Base-by-base conservation (phyloP, 2,113 vertebrate genomes). In the Albula glossodonta region DNA sequence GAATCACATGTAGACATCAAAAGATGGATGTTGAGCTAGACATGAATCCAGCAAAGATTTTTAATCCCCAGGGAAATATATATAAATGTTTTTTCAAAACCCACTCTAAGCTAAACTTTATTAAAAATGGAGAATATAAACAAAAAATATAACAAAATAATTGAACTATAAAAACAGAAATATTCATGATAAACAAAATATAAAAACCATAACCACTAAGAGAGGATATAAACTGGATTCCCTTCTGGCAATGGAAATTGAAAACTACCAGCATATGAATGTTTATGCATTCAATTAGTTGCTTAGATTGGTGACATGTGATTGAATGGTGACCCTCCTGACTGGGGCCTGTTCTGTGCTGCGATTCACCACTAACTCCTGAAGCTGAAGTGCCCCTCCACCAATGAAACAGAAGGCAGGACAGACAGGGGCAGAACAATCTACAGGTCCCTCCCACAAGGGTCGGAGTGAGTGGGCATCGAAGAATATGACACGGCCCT, bases 321-420 rank as follows among this genome's bases (percentile, higher is more conserved):
- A 90, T 84, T 96, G 94, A 4, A 98, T 97, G 90, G 97, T 97
- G 56, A 98, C 97, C 91, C 97, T 96, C 22, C 97, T 91, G 87
- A 98, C 97, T 0, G 98, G 97, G 1, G 94, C 95, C 91, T 93
- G 95, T 88, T 96, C 95, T 7, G 95, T 94, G 0, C 92, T 95
- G 60, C 96, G 97, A 91, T 96, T 96, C 91, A 97, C 96, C 89
- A 98, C 98, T 48, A 98, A 95, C 94, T 99, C 98, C 90, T 99
- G 98, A 9, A 99, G 94, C 86, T 99, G 97, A 52, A 99, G 94
- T 0, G 97, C 97, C 0, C 98, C 98, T 0, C 98, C 98, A 0
- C 98, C 98, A 0, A 99, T 98, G 92, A 99, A 99, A 88, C 97
- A 98, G 91, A 99, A 99, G 19, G 98, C 98, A 0, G 98, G 98